Evolutionary conservation across 2,888 invertebrate genomes (phyloP).

Genomic region (Malachius bipustulatus): DNA sequence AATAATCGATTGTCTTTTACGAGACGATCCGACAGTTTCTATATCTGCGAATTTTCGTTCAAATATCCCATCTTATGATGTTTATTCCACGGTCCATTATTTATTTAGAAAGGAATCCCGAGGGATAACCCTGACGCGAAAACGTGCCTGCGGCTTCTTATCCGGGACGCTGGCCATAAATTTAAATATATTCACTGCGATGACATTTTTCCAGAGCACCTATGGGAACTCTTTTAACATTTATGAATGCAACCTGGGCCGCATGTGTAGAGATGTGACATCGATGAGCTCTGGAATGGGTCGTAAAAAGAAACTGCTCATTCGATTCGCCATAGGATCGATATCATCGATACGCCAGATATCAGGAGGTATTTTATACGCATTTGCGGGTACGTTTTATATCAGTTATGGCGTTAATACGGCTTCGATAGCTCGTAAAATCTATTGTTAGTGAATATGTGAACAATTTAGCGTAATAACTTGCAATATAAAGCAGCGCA

Average conservation of each 20-base stretch:
- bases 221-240: constrained; percentile 31
- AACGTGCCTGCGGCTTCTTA: no score
- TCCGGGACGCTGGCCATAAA: constrained; percentile 18
- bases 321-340: constrained; percentile 33
- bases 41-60: no score
- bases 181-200: constrained; percentile 24
- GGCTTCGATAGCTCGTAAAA: constrained; percentile 23
- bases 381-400: constrained; percentile 32
- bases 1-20: no score
- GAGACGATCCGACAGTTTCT: no score
- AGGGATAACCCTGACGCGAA: no score
- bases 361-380: constrained; percentile 34
- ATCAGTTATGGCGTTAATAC: constrained; percentile 28
- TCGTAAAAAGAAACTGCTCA: constrained; percentile 36
- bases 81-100: no score
- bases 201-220: constrained; percentile 31
- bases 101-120: no score
- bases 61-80: no score
- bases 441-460: constrained; percentile 22
- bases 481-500: constrained; percentile 6
- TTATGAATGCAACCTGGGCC: constrained; percentile 33
- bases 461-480: constrained; percentile 19
- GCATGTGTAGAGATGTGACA: constrained; percentile 33
- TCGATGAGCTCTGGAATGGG: constrained; percentile 33
- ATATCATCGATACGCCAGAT: constrained; percentile 34